These are phyloP conservation scores for Empidonax traillii DNA, from an alignment of 2,113 vertebrate species.

Conservation along the genomic window DNA sequence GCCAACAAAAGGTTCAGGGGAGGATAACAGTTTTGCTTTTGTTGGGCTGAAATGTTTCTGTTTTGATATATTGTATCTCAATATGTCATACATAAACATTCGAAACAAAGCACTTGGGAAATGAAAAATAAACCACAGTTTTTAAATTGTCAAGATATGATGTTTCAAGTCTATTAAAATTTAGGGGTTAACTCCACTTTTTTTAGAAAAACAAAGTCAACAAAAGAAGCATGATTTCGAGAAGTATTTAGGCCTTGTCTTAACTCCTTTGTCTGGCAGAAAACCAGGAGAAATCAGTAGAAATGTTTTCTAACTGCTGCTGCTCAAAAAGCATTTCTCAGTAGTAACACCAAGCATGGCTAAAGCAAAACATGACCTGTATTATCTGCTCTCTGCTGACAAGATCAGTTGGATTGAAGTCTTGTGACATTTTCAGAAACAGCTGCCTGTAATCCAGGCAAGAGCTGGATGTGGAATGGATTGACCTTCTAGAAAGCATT, in stretches of 20 bases:
- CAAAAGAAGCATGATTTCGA: fast-evolving
- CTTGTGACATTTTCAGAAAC: neutral
- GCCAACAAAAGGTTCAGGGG: neutral
- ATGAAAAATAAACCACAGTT: neutral
- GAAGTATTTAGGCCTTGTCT: neutral
- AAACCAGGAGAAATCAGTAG: neutral
- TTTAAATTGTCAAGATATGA: neutral
- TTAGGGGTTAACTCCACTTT: neutral
- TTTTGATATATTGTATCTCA: neutral
- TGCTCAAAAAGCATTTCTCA: neutral
- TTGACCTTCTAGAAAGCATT: neutral
- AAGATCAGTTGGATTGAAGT: neutral
- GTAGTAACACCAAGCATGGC: neutral
- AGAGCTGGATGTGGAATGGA: neutral
- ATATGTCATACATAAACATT: neutral
- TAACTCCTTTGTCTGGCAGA: neutral
- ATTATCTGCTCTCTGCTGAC: neutral
- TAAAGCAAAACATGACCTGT: neutral
- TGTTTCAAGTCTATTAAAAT: neutral
- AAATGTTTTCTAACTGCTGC: neutral
- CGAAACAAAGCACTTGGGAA: neutral
- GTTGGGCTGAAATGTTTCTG: neutral
- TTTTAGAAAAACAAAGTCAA: neutral
- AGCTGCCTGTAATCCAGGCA: neutral
- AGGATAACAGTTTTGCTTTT: neutral